phyloP scores from a whole-genome alignment of 35 echinoderm and acorn worm genomes.

The Ptychodera flava region DNA sequence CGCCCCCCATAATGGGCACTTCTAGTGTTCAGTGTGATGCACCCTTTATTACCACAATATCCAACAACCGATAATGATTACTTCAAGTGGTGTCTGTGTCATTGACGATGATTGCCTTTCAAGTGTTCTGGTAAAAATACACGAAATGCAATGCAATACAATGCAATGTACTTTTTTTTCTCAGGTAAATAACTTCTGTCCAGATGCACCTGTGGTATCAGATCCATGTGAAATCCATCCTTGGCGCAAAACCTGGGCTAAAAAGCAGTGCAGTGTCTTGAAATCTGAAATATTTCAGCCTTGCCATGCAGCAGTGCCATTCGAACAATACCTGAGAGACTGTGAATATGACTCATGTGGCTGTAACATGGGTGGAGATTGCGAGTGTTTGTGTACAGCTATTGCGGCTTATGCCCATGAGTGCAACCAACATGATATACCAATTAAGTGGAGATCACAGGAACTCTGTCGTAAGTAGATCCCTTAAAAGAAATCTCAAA shows the following conservation, averaged over 20 bases:
- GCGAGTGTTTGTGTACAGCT: constrained; percentile 86
- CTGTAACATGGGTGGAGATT: constrained; percentile 82
- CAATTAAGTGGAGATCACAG: constrained; percentile 59
- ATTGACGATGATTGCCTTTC: too few species aligned
- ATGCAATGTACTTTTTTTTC: too few species aligned
- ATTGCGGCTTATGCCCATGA: constrained; percentile 72
- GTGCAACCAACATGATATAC: constrained; percentile 64
- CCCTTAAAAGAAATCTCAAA: too few species aligned
- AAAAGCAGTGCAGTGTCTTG: constrained; percentile 50
- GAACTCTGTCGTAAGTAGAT: constrained; percentile 84
- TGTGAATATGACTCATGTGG: constrained; percentile 84
- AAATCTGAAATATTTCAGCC: constrained; percentile 57
- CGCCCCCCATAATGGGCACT: too few species aligned
- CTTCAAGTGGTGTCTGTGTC: too few species aligned
- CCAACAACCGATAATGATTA: too few species aligned
- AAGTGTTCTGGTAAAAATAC: too few species aligned
- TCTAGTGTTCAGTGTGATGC: too few species aligned
- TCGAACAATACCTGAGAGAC: constrained; percentile 28
- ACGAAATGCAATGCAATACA: too few species aligned
- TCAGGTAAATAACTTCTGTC: constrained; percentile 61
- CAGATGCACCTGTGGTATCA: constrained; percentile 25
- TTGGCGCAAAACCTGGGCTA: constrained; percentile 59
- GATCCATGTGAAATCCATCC: constrained; percentile 57
- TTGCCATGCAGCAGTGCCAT: constrained; percentile 45
- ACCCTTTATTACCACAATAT: too few species aligned